These are phyloP conservation scores for Octomys mimax DNA, from an alignment of 2,797 vertebrate genomes.

Conservation along the genomic window DNA sequence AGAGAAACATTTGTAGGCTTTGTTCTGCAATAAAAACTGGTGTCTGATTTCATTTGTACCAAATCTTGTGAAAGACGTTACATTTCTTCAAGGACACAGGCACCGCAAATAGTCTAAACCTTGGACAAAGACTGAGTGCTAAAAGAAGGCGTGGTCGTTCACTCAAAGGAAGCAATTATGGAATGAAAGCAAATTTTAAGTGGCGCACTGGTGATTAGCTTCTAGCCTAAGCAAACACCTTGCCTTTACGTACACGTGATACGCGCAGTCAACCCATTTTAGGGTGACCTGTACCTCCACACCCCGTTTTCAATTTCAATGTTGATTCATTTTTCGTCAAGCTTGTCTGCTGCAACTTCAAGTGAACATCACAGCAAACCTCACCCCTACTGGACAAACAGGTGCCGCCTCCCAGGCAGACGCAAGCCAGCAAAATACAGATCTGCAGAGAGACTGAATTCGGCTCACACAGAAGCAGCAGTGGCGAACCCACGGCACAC, in stretches of 20 bases:
- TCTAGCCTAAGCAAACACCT: constrained; percentile 49
- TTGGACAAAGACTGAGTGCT: constrained; percentile 66
- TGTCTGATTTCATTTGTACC: constrained; percentile 84
- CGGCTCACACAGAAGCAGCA: neutral
- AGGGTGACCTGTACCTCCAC: neutral
- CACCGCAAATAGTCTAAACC: constrained; percentile 74
- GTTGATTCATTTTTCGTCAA: constrained; percentile 69
- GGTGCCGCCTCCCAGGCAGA: constrained; percentile 19
- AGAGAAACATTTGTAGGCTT: constrained; percentile 87
- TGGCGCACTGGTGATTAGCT: constrained; percentile 17
- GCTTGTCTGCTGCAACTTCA: constrained; percentile 55
- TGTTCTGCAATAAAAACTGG: constrained; percentile 86
- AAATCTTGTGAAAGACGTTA: constrained; percentile 79
- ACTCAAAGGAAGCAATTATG: constrained; percentile 41
- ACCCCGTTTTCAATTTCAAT: constrained; percentile 49
- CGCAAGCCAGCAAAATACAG: constrained; percentile 35
- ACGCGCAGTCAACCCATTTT: constrained; percentile 35
- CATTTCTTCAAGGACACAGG: constrained; percentile 82
- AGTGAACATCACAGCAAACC: constrained; percentile 36
- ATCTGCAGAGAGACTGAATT: constrained; percentile 45
- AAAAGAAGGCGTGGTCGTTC: constrained; percentile 61
- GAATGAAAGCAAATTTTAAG: constrained; percentile 9
- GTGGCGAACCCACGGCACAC: neutral
- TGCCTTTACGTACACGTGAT: neutral
- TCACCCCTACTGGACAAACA: constrained; percentile 37